Conservation (phyloP, 1,140 invertebrate genomes). For the Drosophila truncata region DNA sequence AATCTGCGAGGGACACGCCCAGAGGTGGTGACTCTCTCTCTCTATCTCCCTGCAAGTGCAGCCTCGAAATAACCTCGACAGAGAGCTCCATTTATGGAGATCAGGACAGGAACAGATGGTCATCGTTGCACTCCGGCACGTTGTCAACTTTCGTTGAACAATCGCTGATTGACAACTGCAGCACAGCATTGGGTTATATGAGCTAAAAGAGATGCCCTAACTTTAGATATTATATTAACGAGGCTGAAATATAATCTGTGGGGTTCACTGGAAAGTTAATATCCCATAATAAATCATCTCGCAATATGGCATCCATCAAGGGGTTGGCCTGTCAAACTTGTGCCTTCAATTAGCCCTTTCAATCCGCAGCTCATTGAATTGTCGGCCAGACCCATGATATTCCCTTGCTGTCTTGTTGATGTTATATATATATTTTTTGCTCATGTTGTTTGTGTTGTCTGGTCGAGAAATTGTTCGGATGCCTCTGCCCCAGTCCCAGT, state of each 20-base stretch:
- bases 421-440: conserved; percentile 17
- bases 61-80: conserved; percentile 12
- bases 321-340: conserved; percentile 10
- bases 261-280: background rate
- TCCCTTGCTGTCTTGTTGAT: background rate
- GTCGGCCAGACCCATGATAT: conserved; percentile 25
- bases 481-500: conserved; percentile 48
- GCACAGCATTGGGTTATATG: background rate
- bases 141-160: conserved; percentile 73
- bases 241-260: background rate
- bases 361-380: conserved; percentile 39
- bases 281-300: conserved; percentile 5
- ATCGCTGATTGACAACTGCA: conserved; percentile 30
- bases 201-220: background rate
- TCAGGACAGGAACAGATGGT: conserved; percentile 62
- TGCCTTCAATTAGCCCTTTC: conserved; percentile 36
- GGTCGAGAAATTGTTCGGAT: conserved; percentile 76
- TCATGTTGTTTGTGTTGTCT: conserved; percentile 66
- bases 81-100: conserved; percentile 49
- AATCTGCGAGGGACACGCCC: conserved; percentile 54
- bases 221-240: background rate
- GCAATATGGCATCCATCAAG: conserved; percentile 6
- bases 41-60: conserved; percentile 28
- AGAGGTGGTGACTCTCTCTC: conserved; percentile 12
- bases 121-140: conserved; percentile 59